Percentiles rank a stretch among this genome's conserved stretches.
phyloP scores from a whole-genome alignment of 1,140 invertebrate genomes.

The Musca domestica region DNA sequence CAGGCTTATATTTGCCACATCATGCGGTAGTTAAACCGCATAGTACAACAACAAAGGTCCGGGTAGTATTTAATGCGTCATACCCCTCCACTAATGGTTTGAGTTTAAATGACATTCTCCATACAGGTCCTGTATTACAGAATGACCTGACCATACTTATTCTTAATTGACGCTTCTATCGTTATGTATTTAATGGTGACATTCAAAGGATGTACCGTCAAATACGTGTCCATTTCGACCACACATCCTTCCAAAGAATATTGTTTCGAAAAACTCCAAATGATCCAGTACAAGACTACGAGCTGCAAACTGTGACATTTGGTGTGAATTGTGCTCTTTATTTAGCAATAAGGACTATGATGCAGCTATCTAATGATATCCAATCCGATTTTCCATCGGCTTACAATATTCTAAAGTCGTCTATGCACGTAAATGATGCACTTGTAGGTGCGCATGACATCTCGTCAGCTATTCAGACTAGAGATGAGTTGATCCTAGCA shows the following conservation, averaged over 20 bases:
- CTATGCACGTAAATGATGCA: conserved; percentile 2
- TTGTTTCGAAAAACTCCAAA: neutral
- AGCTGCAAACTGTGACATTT: conserved; percentile 5
- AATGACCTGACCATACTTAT: neutral
- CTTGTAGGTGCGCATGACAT: neutral
- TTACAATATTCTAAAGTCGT: neutral
- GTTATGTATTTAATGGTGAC: conserved; percentile 4
- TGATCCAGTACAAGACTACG: neutral
- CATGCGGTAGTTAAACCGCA: neutral
- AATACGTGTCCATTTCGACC: neutral
- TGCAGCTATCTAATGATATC: neutral
- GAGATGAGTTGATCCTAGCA: neutral
- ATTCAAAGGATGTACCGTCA: conserved; percentile 7
- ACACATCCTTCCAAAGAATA: neutral
- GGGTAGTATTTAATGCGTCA: neutral
- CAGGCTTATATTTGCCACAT: neutral
- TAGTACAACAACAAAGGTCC: neutral
- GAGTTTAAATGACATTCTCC: neutral
- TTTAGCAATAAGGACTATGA: neutral
- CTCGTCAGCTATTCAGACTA: neutral
- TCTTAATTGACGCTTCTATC: neutral
- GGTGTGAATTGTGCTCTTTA: conserved; percentile 7
- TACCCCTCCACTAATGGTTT: neutral
- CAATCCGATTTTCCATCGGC: neutral
- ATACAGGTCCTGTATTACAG: neutral